Evolutionary conservation across 2,113 vertebrate genomes (phyloP), one percentile per base, ranked within the genome.

Genomic region (Syngnathus scovelli): DNA sequence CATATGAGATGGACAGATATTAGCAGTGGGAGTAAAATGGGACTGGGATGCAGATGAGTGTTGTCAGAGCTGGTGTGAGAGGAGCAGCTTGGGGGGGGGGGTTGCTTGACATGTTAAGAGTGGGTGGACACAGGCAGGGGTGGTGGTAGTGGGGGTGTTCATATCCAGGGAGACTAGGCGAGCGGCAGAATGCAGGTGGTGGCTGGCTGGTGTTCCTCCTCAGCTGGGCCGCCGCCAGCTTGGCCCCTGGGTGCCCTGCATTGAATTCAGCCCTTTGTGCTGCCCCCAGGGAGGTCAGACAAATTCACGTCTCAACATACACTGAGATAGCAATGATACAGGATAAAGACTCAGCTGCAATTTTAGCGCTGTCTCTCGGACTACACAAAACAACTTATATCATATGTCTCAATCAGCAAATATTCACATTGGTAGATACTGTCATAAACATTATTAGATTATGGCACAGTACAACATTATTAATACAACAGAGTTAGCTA

Each of bases 181-280:
- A 81, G 78, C 70, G 70, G 86, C 82, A 82, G 77, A 69, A 86
- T 89, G 88, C 89, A 89, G 89, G 87, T 89, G 89, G 82, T 79
- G 83, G 81, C 80, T 87, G 82, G 84, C 85, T 88, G 83, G 83
- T 88, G 82, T 79, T 85, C 66, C 76, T 85, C 81, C 76, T 85
- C 81, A 88, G 86, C 84, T 87, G 80, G 85, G 87, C 78, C 19
- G 77, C 82, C 71, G 89, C 84, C 88, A 85, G 83, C 83, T 78
- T 83, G 86, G 81, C 86, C 89, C 83, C 78, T 58, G 79, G 85
- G 81, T 86, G 76, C 85, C 83, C 79, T 16, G 66, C 86, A 83
- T 82, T 88, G 83, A 89, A 88, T 88, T 81, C 86, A 86, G 76
- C 27, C 80, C 84, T 87, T 90, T 89, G 87, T 90, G 83, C 75